Percentiles rank a stretch among this genome's conserved stretches.
Evolutionary conservation across 2,113 vertebrate genomes (phyloP).

Genomic region (Oxyruncus cristatus): DNA sequence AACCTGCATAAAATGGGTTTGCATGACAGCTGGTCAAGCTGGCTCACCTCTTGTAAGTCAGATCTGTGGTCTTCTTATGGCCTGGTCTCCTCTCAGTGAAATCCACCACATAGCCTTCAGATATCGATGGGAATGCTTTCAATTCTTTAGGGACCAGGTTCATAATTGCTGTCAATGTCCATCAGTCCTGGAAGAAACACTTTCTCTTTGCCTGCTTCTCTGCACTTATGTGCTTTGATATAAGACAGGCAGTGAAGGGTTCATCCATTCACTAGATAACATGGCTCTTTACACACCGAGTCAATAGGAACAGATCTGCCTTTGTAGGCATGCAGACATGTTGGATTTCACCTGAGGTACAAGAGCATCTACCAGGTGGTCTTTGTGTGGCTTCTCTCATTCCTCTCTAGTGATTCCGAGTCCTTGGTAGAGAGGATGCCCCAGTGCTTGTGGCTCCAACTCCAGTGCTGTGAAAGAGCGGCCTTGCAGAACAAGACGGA

Average conservation of each 20-base stretch:
- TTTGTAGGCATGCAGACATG: neutral
- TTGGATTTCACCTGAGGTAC: neutral
- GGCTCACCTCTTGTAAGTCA: neutral
- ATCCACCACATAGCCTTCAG: neutral
- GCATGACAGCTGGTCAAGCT: neutral
- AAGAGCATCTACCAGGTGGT: neutral
- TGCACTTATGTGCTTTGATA: rapidly evolving
- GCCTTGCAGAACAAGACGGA: neutral
- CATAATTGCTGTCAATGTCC: neutral
- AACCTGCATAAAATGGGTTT: neutral
- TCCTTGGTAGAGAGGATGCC: neutral
- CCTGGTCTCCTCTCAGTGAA: neutral
- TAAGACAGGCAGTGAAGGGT: neutral
- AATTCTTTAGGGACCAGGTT: neutral
- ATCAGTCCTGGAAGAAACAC: neutral
- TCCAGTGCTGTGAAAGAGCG: neutral
- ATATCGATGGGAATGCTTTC: neutral
- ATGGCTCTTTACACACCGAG: neutral
- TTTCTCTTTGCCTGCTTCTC: neutral
- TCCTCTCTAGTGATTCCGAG: neutral
- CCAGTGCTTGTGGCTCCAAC: neutral
- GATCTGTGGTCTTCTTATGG: neutral
- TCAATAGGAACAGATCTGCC: neutral
- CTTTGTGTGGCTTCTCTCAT: neutral
- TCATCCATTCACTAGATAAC: rapidly evolving